Evolutionary conservation across 2,797 vertebrate genomes (phyloP).

Genomic region (Chelon labrosus): DNA sequence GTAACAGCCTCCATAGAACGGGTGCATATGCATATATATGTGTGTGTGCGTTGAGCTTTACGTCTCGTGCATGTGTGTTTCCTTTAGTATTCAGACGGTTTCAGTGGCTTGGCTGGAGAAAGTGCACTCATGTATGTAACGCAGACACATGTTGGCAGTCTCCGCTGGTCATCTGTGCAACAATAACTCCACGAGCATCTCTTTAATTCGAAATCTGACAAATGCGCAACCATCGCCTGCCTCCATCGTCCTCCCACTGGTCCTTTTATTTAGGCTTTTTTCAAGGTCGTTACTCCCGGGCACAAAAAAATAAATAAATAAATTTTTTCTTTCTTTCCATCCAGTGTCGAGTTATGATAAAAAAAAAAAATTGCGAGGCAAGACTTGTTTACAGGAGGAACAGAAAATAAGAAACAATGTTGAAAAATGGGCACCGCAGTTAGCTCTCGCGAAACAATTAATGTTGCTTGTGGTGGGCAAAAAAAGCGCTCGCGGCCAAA

Average conservation of each 20-base stretch:
- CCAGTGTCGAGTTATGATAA: conserved; percentile 57
- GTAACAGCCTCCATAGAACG: conserved; percentile 40
- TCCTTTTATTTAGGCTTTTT: conserved; percentile 53
- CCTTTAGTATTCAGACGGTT: conserved; percentile 23
- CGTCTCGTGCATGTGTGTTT: conserved; percentile 3
- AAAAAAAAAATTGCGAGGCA: conserved; percentile 57
- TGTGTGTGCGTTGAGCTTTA: not conserved
- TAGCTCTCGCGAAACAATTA: conserved; percentile 75
- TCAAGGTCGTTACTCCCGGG: conserved; percentile 61
- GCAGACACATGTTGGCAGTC: conserved; percentile 66
- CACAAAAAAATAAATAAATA: too few species aligned
- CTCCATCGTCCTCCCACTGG: conserved; percentile 56
- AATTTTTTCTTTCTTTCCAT: conserved; percentile 28
- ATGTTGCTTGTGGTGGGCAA: conserved; percentile 74
- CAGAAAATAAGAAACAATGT: conserved; percentile 67
- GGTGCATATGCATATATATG: not conserved
- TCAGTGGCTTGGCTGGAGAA: conserved; percentile 32
- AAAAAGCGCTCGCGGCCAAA: conserved; percentile 74
- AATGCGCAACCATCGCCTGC: conserved; percentile 47
- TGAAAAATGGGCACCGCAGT: conserved; percentile 71
- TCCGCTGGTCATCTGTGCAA: conserved; percentile 57
- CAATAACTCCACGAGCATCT: conserved; percentile 51
- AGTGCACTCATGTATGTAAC: conserved; percentile 24
- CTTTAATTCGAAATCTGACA: conserved; percentile 66
- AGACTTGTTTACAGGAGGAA: conserved; percentile 73